These are phyloP conservation scores for Meandrusa payeni DNA, from an alignment of 2,888 invertebrate species.

Conservation along the genomic window DNA sequence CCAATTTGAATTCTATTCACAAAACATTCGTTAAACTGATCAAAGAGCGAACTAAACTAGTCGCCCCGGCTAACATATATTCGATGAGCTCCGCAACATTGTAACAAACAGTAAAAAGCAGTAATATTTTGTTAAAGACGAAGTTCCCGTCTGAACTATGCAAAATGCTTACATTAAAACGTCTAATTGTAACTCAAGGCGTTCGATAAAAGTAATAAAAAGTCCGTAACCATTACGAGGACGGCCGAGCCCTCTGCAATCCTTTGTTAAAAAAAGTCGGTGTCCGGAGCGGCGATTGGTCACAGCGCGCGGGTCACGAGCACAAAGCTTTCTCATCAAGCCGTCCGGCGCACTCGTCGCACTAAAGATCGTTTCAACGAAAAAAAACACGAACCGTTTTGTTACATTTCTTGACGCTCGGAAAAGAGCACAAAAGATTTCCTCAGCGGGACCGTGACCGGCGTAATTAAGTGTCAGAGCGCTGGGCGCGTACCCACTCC, in stretches of 20 bases:
- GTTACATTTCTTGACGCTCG: conserved; percentile 72
- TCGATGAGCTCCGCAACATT: no score
- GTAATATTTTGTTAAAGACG: no score
- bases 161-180: conserved; percentile 2
- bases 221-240: conserved; percentile 28
- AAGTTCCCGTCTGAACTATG: no score
- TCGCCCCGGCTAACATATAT: no score
- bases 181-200: conserved; percentile 18
- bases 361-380: conserved; percentile 72
- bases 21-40: conserved; percentile 16
- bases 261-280: conserved; percentile 57
- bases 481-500: conserved; percentile 32
- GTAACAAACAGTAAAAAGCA: no score
- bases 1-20: conserved; percentile 14
- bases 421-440: conserved; percentile 75
- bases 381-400: conserved; percentile 64
- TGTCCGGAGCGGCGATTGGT: conserved; percentile 67
- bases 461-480: conserved; percentile 72
- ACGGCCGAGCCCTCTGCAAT: conserved; percentile 39
- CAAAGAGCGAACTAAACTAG: no score
- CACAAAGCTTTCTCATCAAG: conserved; percentile 79
- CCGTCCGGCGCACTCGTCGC: conserved; percentile 71
- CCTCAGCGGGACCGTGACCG: conserved; percentile 77
- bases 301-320: conserved; percentile 65
- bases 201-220: conserved; percentile 23